Evolutionary conservation across 2,888 invertebrate species (phyloP), one percentile per base, ranked within the genome.

Genomic region (Trissolcus brochymenae): DNA sequence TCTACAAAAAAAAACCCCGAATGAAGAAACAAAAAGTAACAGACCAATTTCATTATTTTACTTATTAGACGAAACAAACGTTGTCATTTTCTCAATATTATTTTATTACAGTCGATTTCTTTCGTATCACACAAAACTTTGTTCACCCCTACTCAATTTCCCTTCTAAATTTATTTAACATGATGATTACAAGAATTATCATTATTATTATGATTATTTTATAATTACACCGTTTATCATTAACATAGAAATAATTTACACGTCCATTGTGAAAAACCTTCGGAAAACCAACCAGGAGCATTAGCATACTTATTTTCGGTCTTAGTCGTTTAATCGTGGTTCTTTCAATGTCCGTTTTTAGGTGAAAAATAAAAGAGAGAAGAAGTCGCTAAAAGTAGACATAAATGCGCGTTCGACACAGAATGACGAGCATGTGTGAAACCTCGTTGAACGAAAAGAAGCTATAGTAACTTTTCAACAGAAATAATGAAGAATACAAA

Each of bases 171-270:
- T 76, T 65, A 79, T 68, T 67, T 70, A 76, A 68, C 57, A 72
- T 65, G 71, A 66, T 55, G 65, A 72, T 76, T 71, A 76, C 59
- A 67, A 76, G 66, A 76, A 78, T 53, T 72, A 29, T 65, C 67
- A 71, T 76, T 70, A 65, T 73, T 60, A 68, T 46, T 49, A 62
- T 57, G 54, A 55, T 65, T 65, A 53, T 59, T 17, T 61, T 71
- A 67, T 78, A 62, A 76, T 76, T 75, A 76, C 56, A 76, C 60
- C 59, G 55, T 76, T 35, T 71, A 71, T 76, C 43, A 64, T 72
- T 72, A 77, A 72, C 76, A 72, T 68, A 77, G 57, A 71, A 77
- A 77, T 77, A 77, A 72, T 72, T 64, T 65, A 72, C 56, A 72
- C 59, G 55, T 64, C 64, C 67, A 67, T 64, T 72, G 76, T 77